These are phyloP conservation scores for Dasyprocta punctata DNA, from an alignment of 2,113 vertebrate species.

Conservation along the genomic window DNA sequence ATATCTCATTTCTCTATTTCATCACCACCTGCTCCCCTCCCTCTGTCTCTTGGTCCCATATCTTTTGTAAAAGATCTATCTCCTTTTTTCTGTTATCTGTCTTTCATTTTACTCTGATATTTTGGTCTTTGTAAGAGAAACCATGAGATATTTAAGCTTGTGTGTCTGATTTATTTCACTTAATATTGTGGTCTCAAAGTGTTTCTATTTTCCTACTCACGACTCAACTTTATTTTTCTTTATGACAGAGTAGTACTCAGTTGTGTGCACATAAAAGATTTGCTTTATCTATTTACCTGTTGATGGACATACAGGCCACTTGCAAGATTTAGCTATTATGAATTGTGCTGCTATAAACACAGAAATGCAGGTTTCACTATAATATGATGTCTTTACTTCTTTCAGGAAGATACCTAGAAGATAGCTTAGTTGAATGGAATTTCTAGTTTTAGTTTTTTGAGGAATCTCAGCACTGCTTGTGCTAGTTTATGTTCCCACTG, in stretches of 20 bases:
- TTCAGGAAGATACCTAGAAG: not conserved
- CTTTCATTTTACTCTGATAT: no score
- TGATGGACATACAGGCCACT: no score
- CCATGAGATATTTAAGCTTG: no score
- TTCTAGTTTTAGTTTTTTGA: not conserved
- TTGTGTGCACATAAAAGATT: no score
- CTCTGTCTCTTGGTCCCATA: not conserved
- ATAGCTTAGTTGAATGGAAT: not conserved
- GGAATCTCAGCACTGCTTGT: not conserved
- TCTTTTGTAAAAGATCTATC: not conserved
- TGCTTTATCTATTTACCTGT: no score
- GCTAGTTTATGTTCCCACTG: not conserved
- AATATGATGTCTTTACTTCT: not conserved
- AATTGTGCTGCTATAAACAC: not conserved
- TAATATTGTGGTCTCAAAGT: not conserved
- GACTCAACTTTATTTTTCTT: not conserved
- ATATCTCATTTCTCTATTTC: not conserved
- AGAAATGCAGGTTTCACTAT: not conserved
- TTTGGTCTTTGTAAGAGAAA: no score
- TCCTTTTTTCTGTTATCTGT: not conserved
- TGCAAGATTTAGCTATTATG: no score
- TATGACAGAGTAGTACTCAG: not conserved
- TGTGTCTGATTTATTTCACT: not conserved
- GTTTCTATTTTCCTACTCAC: not conserved
- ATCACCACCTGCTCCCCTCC: not conserved